These are phyloP conservation scores for Oncorhynchus tshawytscha DNA, from an alignment of 2,113 vertebrate genomes.

Conservation along the genomic window DNA sequence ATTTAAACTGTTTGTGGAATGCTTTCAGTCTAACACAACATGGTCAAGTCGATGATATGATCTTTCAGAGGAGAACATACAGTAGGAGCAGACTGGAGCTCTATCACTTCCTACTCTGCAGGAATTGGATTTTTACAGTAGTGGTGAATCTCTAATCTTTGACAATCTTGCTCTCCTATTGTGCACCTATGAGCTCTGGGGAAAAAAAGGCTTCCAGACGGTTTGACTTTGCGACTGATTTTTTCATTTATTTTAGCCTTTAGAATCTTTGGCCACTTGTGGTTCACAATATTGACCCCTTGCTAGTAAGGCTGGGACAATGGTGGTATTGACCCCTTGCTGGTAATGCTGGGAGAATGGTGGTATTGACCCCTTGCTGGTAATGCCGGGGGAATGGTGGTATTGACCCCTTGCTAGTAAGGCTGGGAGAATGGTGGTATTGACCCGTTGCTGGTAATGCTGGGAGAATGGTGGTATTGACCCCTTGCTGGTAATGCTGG, in stretches of 20 bases:
- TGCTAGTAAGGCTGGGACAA: constrained; percentile 8
- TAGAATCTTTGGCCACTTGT: constrained; percentile 27
- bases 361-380: no score
- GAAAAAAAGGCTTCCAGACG: constrained; percentile 50
- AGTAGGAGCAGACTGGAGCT: constrained; percentile 32
- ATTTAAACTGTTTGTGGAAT: neutral
- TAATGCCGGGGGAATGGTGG: no score
- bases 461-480: no score
- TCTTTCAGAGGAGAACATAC: constrained; percentile 30
- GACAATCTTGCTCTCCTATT: constrained; percentile 46
- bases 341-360: no score
- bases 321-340: no score
- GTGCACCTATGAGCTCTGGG: constrained; percentile 44
- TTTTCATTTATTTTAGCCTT: constrained; percentile 56
- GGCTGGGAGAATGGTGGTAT: no score
- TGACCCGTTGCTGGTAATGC: no score
- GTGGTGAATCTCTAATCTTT: constrained; percentile 48
- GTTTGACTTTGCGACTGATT: constrained; percentile 54
- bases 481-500: no score
- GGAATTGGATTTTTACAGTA: constrained; percentile 57
- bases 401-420: no score
- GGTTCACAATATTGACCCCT: constrained; percentile 31
- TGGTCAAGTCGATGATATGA: constrained; percentile 37
- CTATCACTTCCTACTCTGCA: constrained; percentile 47
- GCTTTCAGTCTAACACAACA: constrained; percentile 29